Conservation (phyloP, 2,888 invertebrate genomes). For the Caenorhabditis japonica region DNA sequence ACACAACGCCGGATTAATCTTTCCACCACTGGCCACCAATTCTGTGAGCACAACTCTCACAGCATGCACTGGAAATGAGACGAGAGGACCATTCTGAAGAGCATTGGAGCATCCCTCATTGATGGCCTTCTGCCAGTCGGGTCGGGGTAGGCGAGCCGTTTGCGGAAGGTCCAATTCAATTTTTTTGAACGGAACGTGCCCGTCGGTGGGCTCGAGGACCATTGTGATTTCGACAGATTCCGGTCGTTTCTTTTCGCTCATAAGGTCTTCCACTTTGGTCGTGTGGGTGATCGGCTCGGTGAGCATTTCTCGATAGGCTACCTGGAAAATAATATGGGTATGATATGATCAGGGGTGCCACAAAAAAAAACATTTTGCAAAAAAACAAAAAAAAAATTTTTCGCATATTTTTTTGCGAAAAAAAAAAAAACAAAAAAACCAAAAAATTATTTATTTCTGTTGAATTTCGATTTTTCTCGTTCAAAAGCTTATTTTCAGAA, state of each 20-base stretch:
- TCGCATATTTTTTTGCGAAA: too few species aligned
- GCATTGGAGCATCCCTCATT: conserved; percentile 80
- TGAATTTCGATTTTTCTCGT: too few species aligned
- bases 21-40: conserved; percentile 60
- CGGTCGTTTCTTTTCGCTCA: conserved; percentile 80
- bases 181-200: conserved; percentile 21
- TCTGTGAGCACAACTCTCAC: conserved; percentile 63
- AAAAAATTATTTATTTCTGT: too few species aligned
- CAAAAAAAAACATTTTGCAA: too few species aligned
- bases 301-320: conserved; percentile 71
- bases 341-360: too few species aligned
- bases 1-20: conserved; percentile 57
- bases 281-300: conserved; percentile 71
- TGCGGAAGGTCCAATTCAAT: conserved; percentile 37
- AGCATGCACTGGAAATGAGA: conserved; percentile 85
- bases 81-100: conserved; percentile 86
- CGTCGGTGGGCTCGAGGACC: conserved; percentile 82
- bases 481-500: too few species aligned
- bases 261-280: conserved; percentile 82
- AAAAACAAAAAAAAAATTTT: too few species aligned
- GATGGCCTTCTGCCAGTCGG: conserved; percentile 82
- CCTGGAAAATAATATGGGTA: conserved; percentile 53
- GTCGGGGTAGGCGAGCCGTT: conserved; percentile 16
- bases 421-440: too few species aligned
- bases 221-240: conserved; percentile 82